Evolutionary conservation across 1,140 invertebrate genomes (phyloP).

Genomic region (Danaus melanippus): DNA sequence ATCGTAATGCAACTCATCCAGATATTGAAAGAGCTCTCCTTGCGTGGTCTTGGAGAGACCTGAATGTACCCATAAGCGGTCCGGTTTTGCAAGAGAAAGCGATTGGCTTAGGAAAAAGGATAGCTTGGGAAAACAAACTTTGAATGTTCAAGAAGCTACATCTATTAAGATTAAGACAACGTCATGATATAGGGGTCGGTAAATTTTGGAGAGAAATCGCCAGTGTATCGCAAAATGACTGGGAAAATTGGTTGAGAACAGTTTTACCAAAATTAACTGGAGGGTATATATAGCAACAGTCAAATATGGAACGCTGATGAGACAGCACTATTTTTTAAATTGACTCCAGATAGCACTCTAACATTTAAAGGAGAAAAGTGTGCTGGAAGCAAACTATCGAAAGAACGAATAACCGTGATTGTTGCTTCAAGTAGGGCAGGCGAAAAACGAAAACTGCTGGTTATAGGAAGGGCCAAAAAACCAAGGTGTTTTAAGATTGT

Average conservation of each 20-base stretch:
- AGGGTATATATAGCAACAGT: conserved; percentile 27
- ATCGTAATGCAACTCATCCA: too few species aligned
- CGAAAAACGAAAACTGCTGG: conserved; percentile 1
- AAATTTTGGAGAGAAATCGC: conserved; percentile 9
- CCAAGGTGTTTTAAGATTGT: conserved; percentile 13
- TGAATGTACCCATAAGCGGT: conserved; percentile 17
- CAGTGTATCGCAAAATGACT: conserved; percentile 2
- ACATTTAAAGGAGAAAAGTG: conserved; percentile 10
- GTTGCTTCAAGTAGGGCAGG: conserved; percentile 33
- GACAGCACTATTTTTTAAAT: conserved; percentile 52
- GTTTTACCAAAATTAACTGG: conserved; percentile 20
- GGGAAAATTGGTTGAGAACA: background rate
- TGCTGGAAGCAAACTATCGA: conserved; percentile 28
- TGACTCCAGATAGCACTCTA: conserved; percentile 41
- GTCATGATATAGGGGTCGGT: conserved; percentile 9
- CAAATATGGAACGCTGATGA: conserved; percentile 64
- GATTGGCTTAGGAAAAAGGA: conserved; percentile 19
- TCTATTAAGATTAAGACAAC: conserved; percentile 17
- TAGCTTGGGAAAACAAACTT: conserved; percentile 12
- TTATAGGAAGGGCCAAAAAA: too few species aligned
- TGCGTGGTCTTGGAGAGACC: conserved; percentile 17
- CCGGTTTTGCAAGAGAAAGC: conserved; percentile 23
- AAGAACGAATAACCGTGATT: conserved; percentile 29
- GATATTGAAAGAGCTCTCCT: conserved; percentile 29
- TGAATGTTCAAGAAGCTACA: conserved; percentile 15